A percentile compares a stretch with the other conserved stretches of the same genome.
phyloP scores from a whole-genome alignment of 2,113 vertebrate genomes.

The Theristicus caerulescens region DNA sequence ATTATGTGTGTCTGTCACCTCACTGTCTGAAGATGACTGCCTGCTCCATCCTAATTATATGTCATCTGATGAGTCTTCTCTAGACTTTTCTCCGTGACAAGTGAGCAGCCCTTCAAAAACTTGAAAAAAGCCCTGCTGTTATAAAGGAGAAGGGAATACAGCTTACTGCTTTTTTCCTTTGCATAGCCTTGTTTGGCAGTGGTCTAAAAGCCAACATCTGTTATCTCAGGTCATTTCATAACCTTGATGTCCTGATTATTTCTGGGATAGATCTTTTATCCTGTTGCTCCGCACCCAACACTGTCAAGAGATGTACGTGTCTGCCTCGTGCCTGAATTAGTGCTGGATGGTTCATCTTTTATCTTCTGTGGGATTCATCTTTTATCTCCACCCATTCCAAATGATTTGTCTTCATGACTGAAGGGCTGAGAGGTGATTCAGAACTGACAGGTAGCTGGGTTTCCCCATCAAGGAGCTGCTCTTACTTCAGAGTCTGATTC shows the following conservation, averaged over 20 bases:
- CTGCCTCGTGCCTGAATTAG: background rate
- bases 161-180: background rate
- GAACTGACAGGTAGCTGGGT: background rate
- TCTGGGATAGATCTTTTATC: background rate
- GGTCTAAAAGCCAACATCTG: background rate
- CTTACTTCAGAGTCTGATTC: background rate
- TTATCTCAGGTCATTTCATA: background rate
- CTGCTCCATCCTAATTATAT: background rate
- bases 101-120: background rate
- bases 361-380: background rate
- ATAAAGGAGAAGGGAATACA: background rate
- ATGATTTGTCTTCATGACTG: background rate
- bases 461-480: background rate
- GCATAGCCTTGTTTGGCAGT: background rate
- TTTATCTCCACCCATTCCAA: background rate
- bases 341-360: background rate
- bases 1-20: background rate
- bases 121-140: background rate
- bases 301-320: background rate
- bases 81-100: background rate
- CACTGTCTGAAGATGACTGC: background rate
- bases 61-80: background rate
- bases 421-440: background rate
- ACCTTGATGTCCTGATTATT: slow-evolving; percentile 4
- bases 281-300: background rate